Conservation (phyloP, 2,113 vertebrate genomes). For the Alethe castanea region DNA sequence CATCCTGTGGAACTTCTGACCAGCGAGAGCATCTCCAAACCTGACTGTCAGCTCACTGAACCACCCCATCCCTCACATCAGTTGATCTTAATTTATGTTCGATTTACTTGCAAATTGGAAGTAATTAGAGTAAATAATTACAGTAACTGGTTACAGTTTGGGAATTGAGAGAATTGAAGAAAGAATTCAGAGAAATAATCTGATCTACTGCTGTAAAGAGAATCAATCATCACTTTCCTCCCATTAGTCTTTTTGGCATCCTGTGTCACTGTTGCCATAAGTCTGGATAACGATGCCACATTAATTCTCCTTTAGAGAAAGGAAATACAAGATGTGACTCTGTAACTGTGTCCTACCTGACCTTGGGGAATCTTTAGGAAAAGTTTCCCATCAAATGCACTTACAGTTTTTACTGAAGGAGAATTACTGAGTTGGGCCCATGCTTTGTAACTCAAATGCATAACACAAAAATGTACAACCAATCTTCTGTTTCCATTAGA, state of each 20-base stretch:
- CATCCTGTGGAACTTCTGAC: not conserved
- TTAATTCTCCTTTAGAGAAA: constrained; percentile 22
- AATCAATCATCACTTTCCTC: constrained; percentile 17
- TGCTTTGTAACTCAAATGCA: not conserved
- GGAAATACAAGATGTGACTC: not conserved
- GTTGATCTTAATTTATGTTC: not conserved
- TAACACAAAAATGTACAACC: not conserved
- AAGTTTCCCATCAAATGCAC: not conserved
- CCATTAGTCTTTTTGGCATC: constrained; percentile 44
- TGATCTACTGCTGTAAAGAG: not conserved
- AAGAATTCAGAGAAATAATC: constrained; percentile 24
- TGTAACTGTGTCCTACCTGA: not conserved
- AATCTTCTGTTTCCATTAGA: not conserved
- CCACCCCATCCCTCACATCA: not conserved
- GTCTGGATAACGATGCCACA: constrained; percentile 10
- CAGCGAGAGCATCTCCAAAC: not conserved
- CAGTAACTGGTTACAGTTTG: constrained; percentile 6
- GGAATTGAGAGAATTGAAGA: not conserved
- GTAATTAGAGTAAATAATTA: constrained; percentile 40
- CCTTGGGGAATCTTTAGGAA: constrained; percentile 11
- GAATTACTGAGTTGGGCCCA: not conserved
- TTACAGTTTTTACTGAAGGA: not conserved
- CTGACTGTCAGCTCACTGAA: not conserved
- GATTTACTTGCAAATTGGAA: constrained; percentile 8
- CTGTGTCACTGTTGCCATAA: constrained; percentile 8